phyloP scores from a whole-genome alignment of 2,113 vertebrate genomes.

The Xenopus laevis region DNA sequence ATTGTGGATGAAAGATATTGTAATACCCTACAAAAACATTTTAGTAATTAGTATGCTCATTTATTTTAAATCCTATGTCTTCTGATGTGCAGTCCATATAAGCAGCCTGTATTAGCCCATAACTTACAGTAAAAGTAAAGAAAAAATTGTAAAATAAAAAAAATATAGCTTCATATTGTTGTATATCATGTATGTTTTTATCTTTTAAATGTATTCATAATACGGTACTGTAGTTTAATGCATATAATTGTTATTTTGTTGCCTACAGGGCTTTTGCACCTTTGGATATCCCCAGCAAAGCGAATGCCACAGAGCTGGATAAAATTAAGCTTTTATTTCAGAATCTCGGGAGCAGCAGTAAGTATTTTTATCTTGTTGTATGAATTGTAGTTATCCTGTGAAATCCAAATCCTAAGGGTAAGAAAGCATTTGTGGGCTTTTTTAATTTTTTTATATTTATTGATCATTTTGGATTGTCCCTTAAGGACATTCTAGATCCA shows the following conservation, averaged over 20 bases:
- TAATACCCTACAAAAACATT: no score
- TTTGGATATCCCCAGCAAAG: slow-evolving; percentile 71
- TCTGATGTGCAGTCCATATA: no score
- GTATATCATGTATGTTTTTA: not conserved
- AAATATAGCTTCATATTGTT: no score
- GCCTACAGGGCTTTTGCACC: slow-evolving; percentile 87
- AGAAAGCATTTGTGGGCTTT: no score
- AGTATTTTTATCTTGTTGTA: slow-evolving; percentile 58
- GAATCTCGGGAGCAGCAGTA: slow-evolving; percentile 91
- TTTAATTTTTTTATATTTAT: not conserved
- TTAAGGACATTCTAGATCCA: not conserved
- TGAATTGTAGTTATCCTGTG: not conserved
- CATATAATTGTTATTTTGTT: slow-evolving; percentile 13
- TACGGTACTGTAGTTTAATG: not conserved
- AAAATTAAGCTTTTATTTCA: slow-evolving; percentile 90
- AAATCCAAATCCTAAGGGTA: not conserved
- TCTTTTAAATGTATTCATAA: not conserved
- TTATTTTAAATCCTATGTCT: no score
- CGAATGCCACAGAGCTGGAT: slow-evolving; percentile 93
- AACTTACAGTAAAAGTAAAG: no score
- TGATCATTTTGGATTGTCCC: not conserved
- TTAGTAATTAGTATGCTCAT: no score
- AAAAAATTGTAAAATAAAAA: no score
- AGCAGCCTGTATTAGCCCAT: no score
- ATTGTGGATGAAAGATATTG: no score